Percentiles rank a stretch among this genome's conserved stretches.
Evolutionary conservation across 2,888 invertebrate species (phyloP).

Genomic region (Caenorhabditis macrosperma): DNA sequence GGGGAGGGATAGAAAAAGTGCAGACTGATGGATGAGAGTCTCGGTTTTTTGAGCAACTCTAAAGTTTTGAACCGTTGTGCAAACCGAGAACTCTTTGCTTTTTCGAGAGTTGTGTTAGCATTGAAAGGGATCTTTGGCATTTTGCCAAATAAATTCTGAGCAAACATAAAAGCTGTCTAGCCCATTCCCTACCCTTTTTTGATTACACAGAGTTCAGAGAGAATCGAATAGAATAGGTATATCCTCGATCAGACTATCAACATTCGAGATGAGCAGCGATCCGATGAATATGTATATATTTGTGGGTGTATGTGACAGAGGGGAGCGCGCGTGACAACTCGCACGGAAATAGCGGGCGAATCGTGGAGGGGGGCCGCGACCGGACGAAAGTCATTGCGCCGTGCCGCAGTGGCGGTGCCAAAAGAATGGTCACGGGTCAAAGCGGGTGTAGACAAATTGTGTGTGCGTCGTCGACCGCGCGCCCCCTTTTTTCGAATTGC

Average conservation of each 20-base stretch:
- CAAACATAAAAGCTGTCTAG: constrained; percentile 16
- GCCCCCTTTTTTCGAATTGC: constrained; percentile 15
- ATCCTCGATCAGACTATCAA: too few relatives aligned
- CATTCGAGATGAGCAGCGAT: too few relatives aligned
- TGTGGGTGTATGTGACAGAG: background rate
- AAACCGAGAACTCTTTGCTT: constrained; percentile 1
- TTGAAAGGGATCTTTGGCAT: constrained; percentile 6
- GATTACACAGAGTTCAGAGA: constrained; percentile 34
- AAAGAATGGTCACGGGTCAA: constrained; percentile 44
- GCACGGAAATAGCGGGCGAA: background rate
- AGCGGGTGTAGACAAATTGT: constrained; percentile 15
- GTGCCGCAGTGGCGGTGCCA: constrained; percentile 37
- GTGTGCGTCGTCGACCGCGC: constrained; percentile 13
- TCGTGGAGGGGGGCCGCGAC: constrained; percentile 2
- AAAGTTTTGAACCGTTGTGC: constrained; percentile 31
- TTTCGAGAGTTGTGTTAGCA: constrained; percentile 7
- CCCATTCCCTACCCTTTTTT: too few relatives aligned
- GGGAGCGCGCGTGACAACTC: constrained; percentile 25
- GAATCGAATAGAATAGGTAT: too few relatives aligned
- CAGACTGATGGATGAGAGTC: background rate
- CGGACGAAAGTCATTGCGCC: constrained; percentile 11
- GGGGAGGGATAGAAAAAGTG: constrained; percentile 6
- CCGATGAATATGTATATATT: background rate
- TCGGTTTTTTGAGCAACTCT: background rate
- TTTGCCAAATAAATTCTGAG: constrained; percentile 23